Base-by-base conservation (phyloP, 2,113 vertebrate genomes). In the Haliaeetus leucogaster region DNA sequence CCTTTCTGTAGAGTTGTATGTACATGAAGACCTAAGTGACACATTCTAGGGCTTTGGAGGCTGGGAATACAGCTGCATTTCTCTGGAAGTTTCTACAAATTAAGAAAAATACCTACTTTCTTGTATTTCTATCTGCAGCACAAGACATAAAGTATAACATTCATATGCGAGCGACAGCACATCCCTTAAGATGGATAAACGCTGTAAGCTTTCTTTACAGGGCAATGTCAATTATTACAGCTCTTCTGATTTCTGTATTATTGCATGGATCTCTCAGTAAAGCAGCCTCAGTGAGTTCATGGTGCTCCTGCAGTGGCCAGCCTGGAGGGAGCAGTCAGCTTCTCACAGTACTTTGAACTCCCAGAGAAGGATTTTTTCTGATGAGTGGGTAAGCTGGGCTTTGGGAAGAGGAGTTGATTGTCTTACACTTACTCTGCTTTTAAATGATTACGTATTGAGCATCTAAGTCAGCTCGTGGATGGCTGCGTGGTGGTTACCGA, bases 171-270 rank as follows among this genome's bases (percentile, higher is more conserved):
- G 58, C 96, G 86, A 77, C 93, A 96, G 94, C 96, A 86, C 82
- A 95, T 89, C 96, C 85, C 90, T 95, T 91, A 96, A 95, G 91
- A 94, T 97, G 95, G 97, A 95, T 97, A 97, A 98, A 87, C 25
- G 50, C 81, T 80, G 82, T 92, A 85, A 94, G 80, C 90, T 97
- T 90, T 86, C 93, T 96, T 92, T 91, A 19, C 84, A 86, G 82
- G 90, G 85, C 86, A 72, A 18, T 68, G 89, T 50, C 95, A 94
- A 48, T 96, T 82, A 88, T 55, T 90, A 5, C 56, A 89, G 89
- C 93, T 80, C 58, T 81, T 93, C 48, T 80, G 96, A 89, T 95
- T 96, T 91, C 63, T 89, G 43, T n/a, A 18, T 96, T 96, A 47
- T 23, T 93, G 95, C 23, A 2, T 1, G 50, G 86, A 48, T 29